Evolutionary conservation across 2,797 vertebrate genomes (phyloP).

Genomic region (Trematomus bernacchii): DNA sequence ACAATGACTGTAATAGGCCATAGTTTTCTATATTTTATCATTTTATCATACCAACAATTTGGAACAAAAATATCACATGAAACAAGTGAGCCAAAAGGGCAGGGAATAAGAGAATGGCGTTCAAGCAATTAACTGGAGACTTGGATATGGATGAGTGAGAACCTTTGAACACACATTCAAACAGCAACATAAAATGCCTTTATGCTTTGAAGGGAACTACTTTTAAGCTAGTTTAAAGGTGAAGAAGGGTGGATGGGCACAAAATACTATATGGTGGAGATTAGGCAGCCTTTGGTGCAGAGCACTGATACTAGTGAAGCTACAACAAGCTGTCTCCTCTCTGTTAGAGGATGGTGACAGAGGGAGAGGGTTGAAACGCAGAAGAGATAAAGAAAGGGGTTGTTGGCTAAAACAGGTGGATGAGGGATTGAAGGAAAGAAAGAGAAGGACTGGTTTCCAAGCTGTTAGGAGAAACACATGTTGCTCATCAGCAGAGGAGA

Average conservation of each 20-base stretch:
- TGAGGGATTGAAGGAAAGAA: conserved; percentile 25
- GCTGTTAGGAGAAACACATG: conserved; percentile 67
- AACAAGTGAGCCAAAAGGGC: conserved; percentile 13
- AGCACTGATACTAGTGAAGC: conserved; percentile 52
- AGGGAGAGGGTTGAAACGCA: conserved; percentile 10
- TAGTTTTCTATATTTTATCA: conserved; percentile 23
- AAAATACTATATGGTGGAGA: conserved; percentile 40
- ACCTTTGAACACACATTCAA: background rate
- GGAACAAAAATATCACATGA: conserved; percentile 13
- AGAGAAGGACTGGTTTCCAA: conserved; percentile 41
- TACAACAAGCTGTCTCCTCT: conserved; percentile 64
- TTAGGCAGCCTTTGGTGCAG: conserved; percentile 61
- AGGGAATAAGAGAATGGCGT: background rate
- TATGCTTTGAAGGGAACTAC: conserved; percentile 22
- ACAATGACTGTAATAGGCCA: conserved; percentile 27
- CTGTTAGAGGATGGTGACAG: conserved; percentile 36
- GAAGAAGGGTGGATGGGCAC: conserved; percentile 39
- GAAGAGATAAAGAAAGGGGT: background rate
- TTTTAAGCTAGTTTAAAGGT: conserved; percentile 24
- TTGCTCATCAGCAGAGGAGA: conserved; percentile 59
- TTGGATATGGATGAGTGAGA: background rate
- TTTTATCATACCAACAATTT: conserved; percentile 14
- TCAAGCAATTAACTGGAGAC: background rate
- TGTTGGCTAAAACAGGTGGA: conserved; percentile 15
- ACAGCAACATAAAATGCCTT: background rate